These are phyloP conservation scores for Onthophagus sagittarius DNA, from an alignment of 2,888 invertebrate genomes.

Conservation along the genomic window DNA sequence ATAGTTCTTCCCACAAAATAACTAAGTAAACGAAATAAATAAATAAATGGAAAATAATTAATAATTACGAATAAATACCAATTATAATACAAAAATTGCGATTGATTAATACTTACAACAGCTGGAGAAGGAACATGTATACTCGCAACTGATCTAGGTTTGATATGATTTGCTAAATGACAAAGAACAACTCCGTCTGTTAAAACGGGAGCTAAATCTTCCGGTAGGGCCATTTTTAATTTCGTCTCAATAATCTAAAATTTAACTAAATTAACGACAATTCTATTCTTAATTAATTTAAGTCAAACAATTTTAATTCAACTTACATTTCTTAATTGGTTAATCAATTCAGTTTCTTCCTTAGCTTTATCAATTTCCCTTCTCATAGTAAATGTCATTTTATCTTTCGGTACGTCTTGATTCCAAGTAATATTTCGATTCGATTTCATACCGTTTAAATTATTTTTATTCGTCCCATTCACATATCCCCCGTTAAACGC, in stretches of 20 bases:
- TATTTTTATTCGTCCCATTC: conserved; percentile 46
- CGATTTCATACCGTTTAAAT: conserved; percentile 38
- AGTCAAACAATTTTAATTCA: too few relatives aligned
- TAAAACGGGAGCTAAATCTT: conserved; percentile 78
- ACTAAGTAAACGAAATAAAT: too few relatives aligned
- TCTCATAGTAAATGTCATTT: conserved; percentile 87
- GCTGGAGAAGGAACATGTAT: conserved; percentile 93
- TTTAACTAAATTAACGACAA: conserved; percentile 14
- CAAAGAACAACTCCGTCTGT: conserved; percentile 92
- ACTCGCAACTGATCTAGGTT: conserved; percentile 85
- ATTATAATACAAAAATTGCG: not conserved
- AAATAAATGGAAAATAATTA: too few relatives aligned
- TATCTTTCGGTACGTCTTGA: conserved; percentile 65
- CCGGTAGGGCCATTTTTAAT: conserved; percentile 85
- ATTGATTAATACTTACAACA: conserved; percentile 61
- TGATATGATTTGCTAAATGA: conserved; percentile 89
- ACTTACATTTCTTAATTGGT: conserved; percentile 76
- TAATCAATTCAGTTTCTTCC: conserved; percentile 82
- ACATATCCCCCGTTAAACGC: conserved; percentile 59
- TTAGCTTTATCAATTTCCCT: conserved; percentile 87
- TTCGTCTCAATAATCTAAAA: conserved; percentile 81
- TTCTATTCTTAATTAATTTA: conserved; percentile 8
- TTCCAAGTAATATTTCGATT: conserved; percentile 66
- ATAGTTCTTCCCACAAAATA: not conserved
- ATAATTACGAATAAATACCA: not conserved